phyloP scores from a whole-genome alignment of 1,140 invertebrate species.

The Leucophenga varia region DNA sequence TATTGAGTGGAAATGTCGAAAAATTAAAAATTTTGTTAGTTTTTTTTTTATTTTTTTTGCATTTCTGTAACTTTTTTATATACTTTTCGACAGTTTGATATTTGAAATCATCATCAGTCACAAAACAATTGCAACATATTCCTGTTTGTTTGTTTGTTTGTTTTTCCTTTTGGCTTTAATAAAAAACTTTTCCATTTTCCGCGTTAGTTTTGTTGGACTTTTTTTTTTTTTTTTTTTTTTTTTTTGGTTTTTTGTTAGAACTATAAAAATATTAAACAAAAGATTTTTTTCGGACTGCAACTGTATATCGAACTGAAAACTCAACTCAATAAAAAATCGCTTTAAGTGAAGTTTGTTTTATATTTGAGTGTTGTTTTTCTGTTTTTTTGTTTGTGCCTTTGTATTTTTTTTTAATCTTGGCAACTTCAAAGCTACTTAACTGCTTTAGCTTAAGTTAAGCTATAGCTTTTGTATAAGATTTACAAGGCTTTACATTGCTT shows the following conservation, averaged over 20 bases:
- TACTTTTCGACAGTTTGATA: constrained; percentile 22
- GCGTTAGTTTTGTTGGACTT: too few species aligned
- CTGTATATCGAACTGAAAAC: constrained; percentile 21
- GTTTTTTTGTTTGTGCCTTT: constrained; percentile 24
- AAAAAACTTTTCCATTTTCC: constrained; percentile 32
- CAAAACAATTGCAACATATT: constrained; percentile 36
- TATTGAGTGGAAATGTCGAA: constrained; percentile 33
- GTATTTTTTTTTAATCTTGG: constrained; percentile 48
- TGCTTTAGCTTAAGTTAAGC: too few species aligned
- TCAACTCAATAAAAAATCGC: constrained; percentile 16
- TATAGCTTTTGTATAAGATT: too few species aligned
- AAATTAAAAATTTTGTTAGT: constrained; percentile 49
- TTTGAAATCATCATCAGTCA: constrained; percentile 26
- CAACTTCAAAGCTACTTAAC: constrained; percentile 52
- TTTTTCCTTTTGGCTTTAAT: too few species aligned
- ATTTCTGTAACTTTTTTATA: constrained; percentile 33
- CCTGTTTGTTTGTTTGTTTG: too few species aligned
- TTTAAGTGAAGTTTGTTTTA: constrained; percentile 28
- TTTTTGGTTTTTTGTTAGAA: too few species aligned
- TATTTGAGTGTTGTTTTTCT: constrained; percentile 14
- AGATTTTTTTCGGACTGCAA: neutral
- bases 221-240: too few species aligned
- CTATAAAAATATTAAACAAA: constrained; percentile 7
- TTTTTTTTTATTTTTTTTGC: constrained; percentile 20
- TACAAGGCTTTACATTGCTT: too few species aligned